Evolutionary conservation across 2,113 vertebrate species (phyloP), one percentile per base, ranked within the genome.

Genomic region (Megaceryle maxima): DNA sequence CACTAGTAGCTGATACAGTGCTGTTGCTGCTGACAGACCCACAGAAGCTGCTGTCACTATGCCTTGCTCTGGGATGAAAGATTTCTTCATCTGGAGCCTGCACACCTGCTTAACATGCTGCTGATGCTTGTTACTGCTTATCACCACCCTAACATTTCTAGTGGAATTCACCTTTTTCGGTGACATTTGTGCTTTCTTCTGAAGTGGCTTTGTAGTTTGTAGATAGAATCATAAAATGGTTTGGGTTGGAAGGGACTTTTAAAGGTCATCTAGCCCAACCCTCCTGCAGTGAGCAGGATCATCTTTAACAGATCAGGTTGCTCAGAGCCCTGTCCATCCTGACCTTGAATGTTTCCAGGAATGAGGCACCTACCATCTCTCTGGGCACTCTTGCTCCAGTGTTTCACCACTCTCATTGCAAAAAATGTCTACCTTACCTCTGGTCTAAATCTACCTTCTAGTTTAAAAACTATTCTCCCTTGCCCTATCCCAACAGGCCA

Each of bases 1-100:
- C 5, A 1, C 7, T 25, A 66, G 24, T 46, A 57, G 41, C 50
- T 1, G 1, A 37, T 28, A 41, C 5, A 44, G n/a, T 0, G 0
- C 26, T 43, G 19, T 4, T 87, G 66, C 51, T 88, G 79, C 60
- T n/a, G 35, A 28, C 14, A 84, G 48, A 63, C 11, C 28, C 21
- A 24, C 0, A 0, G 88, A 88, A 74, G 29, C 24, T 70, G 43
- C 62, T 89, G 83, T 60, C 53, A 8, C 1, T 5, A 41, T 43
- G 41, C 8, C 21, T 11, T 55, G 13, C 24, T 83, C 43, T 68
- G 69, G 64, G 15, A 81, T 75, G 33, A 82, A 81, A 69, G 26
- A 76, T 78, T 78, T 63, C 29, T 81, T 51, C 13, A 6, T 55
- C 69, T 87, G 91, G 26, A 87, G 39, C 43, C 29, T 41, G 39